phyloP scores from a whole-genome alignment of 2,113 vertebrate genomes.

The Oreochromis spilurus region DNA sequence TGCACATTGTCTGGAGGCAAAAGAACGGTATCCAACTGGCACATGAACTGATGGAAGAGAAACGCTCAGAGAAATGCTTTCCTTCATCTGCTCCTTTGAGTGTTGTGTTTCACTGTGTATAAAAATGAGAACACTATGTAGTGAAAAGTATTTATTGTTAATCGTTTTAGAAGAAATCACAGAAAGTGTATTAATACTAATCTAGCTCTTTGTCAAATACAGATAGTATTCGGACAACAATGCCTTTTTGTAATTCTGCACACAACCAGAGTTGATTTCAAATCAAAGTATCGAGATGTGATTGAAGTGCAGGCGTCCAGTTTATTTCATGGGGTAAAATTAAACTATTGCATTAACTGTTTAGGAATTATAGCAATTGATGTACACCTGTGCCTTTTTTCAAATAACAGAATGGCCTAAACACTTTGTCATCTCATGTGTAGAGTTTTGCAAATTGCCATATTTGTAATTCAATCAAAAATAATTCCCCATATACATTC shows the following conservation, averaged over 20 bases:
- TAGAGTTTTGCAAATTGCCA: not conserved
- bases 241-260: not conserved
- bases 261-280: not conserved
- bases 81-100: not conserved
- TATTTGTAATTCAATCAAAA: conserved; percentile 4
- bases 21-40: not conserved
- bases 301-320: not conserved
- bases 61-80: not conserved
- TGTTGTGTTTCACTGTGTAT: not conserved
- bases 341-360: not conserved
- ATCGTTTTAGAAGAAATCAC: not conserved
- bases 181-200: not conserved
- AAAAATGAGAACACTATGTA: not conserved
- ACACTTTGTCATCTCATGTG: not conserved
- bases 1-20: not conserved
- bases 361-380: not conserved
- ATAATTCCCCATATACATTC: not conserved
- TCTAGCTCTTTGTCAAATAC: not conserved
- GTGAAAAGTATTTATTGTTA: not conserved
- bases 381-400: not conserved
- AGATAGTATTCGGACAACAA: not conserved
- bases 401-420: not conserved
- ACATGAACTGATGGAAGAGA: not conserved
- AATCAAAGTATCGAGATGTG: not conserved
- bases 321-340: not conserved